A percentile compares a stretch with the other conserved stretches of the same genome.
Conservation (phyloP, 1,140 invertebrate genomes). For the Drosophila malerkotliana region DNA sequence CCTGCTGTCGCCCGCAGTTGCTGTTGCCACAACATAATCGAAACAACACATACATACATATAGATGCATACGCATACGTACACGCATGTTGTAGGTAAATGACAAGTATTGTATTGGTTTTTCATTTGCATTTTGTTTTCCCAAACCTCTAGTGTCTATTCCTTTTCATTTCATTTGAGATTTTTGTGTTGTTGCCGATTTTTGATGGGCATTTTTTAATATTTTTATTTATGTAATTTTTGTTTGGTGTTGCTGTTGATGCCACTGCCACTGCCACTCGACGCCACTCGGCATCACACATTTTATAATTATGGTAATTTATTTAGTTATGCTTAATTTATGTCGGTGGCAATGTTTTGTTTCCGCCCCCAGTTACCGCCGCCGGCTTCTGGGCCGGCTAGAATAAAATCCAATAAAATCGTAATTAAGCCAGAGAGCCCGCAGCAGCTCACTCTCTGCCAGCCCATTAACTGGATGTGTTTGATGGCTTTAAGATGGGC, state of each 20-base stretch:
- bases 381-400: not conserved
- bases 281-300: conserved; percentile 14
- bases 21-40: conserved; percentile 70
- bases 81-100: conserved; percentile 46
- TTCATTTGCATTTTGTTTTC: conserved; percentile 65
- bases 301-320: conserved; percentile 76
- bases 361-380: conserved; percentile 27
- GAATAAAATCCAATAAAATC: conserved; percentile 50
- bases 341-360: conserved; percentile 57
- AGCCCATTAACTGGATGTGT: conserved; percentile 12
- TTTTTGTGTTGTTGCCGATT: conserved; percentile 4
- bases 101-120: conserved; percentile 68
- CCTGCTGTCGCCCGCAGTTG: conserved; percentile 44
- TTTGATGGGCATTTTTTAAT: not conserved
- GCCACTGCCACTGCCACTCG: not conserved
- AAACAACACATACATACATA: conserved; percentile 45
- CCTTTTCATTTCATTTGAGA: conserved; percentile 19
- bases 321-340: conserved; percentile 73
- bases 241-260: not conserved
- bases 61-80: too few species aligned
- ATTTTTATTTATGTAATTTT: conserved; percentile 30
- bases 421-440: conserved; percentile 41
- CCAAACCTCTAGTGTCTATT: not conserved
- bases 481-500: conserved; percentile 15
- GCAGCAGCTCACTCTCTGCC: not conserved